Evolutionary conservation across 2,888 invertebrate genomes (phyloP).

Genomic region (Drosophila cracens): DNA sequence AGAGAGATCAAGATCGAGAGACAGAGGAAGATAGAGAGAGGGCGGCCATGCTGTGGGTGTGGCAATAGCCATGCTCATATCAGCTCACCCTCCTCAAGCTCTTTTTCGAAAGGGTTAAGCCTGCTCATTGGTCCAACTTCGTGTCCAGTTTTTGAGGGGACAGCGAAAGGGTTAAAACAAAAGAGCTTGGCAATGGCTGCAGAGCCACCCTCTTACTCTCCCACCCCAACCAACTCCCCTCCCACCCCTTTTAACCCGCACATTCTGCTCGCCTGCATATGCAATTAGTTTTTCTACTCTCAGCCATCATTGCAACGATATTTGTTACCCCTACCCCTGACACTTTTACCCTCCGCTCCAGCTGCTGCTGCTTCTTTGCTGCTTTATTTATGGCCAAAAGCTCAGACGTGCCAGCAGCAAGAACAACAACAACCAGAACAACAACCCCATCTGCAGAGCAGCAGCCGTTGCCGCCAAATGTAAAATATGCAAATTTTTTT

Average conservation of each 20-base stretch:
- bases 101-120: slow-evolving; percentile 45
- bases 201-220: slow-evolving; percentile 13
- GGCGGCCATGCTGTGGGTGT: slow-evolving; percentile 35
- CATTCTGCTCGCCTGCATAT: slow-evolving; percentile 22
- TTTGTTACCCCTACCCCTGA: background rate
- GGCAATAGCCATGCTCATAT: slow-evolving; percentile 12
- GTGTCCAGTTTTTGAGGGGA: slow-evolving; percentile 49
- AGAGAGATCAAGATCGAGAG: background rate
- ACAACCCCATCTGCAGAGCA: slow-evolving; percentile 61
- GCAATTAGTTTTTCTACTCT: slow-evolving; percentile 46
- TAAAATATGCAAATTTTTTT: slow-evolving; percentile 73
- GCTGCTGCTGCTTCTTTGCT: slow-evolving; percentile 1
- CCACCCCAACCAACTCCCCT: background rate
- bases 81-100: slow-evolving; percentile 33
- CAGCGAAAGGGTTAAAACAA: slow-evolving; percentile 61
- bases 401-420: slow-evolving; percentile 36
- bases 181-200: slow-evolving; percentile 27
- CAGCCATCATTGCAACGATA: slow-evolving; percentile 35
- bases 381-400: slow-evolving; percentile 48
- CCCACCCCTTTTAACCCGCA: background rate
- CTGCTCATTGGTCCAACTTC: slow-evolving; percentile 45
- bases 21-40: background rate
- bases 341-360: slow-evolving; percentile 8
- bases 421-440: slow-evolving; percentile 29
- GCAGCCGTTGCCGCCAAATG: slow-evolving; percentile 35